These are phyloP conservation scores for Notoglanidium macrostoma DNA, from an alignment of 2,797 vertebrate species.

Conservation along the genomic window DNA sequence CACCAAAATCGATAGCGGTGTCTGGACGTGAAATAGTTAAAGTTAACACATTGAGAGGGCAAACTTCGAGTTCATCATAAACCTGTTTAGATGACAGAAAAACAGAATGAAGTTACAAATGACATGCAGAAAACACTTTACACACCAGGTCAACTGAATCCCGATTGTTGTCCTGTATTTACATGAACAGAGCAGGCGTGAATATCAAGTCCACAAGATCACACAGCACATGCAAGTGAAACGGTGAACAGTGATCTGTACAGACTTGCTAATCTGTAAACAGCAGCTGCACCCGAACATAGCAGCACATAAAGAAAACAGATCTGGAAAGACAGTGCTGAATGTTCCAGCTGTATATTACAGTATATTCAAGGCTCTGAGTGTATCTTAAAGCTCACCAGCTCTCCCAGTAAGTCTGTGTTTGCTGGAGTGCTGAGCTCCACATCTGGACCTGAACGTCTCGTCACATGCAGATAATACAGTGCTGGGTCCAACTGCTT, in stretches of 20 bases:
- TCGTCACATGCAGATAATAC: slow-evolving; percentile 54
- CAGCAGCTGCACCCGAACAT: not conserved
- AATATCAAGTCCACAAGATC: not conserved
- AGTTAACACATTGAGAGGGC: slow-evolving; percentile 53
- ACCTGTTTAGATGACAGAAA: slow-evolving; percentile 55
- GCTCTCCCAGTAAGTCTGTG: slow-evolving; percentile 51
- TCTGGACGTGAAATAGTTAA: slow-evolving; percentile 60
- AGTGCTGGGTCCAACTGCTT: slow-evolving; percentile 56
- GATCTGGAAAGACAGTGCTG: not conserved
- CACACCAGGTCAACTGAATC: not conserved
- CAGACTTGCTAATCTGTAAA: not conserved
- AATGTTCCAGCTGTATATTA: not conserved
- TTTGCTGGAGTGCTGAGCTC: slow-evolving; percentile 52
- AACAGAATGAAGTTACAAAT: not conserved
- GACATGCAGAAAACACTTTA: not conserved
- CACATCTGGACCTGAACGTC: slow-evolving; percentile 48
- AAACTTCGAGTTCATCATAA: slow-evolving; percentile 67
- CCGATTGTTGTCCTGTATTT: not conserved
- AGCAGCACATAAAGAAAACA: not conserved
- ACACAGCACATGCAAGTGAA: not conserved
- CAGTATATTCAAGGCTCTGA: not conserved
- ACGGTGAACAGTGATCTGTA: not conserved
- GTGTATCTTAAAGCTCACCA: slow-evolving; percentile 54
- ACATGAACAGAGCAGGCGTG: not conserved
- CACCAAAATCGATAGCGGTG: slow-evolving; percentile 66